Evolutionary conservation across 2,797 vertebrate genomes (phyloP).

Genomic region (Sarcoramphus papa): DNA sequence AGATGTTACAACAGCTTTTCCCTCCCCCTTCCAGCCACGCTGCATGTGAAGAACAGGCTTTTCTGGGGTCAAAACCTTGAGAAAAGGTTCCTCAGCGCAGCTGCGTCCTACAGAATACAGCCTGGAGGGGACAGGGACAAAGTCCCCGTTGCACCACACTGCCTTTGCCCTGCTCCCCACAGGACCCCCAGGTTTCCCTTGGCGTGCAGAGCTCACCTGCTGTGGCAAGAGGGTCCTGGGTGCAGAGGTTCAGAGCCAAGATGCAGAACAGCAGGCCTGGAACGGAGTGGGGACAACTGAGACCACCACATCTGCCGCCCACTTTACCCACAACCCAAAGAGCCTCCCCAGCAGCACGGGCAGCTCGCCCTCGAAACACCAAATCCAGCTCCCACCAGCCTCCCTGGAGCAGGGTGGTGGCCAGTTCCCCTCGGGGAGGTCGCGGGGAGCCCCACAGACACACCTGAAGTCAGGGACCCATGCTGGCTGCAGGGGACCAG

Average conservation of each 20-base stretch:
- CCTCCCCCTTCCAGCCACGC: not conserved
- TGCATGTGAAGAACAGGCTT: not conserved
- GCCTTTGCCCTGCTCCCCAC: fast-evolving
- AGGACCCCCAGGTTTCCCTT: not conserved
- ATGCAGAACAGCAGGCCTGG: slow-evolving; percentile 46
- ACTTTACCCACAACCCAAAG: not conserved
- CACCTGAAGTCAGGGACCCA: no score
- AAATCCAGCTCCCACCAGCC: not conserved
- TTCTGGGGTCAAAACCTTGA: not conserved
- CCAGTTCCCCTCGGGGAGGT: not conserved
- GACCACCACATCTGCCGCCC: fast-evolving
- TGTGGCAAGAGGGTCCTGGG: not conserved
- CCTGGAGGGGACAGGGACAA: not conserved
- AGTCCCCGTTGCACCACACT: not conserved
- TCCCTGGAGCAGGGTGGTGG: not conserved
- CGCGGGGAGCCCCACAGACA: not conserved
- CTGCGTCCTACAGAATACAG: not conserved
- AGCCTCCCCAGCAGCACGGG: not conserved
- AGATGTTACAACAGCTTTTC: not conserved
- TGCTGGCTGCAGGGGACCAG: not conserved
- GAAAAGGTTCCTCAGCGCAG: not conserved
- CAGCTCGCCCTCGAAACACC: not conserved
- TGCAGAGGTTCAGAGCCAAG: not conserved
- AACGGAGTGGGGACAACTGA: not conserved
- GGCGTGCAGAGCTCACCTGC: slow-evolving; percentile 26